Conservation (phyloP, 2,113 vertebrate species). For the Rhinogobius similis region DNA sequence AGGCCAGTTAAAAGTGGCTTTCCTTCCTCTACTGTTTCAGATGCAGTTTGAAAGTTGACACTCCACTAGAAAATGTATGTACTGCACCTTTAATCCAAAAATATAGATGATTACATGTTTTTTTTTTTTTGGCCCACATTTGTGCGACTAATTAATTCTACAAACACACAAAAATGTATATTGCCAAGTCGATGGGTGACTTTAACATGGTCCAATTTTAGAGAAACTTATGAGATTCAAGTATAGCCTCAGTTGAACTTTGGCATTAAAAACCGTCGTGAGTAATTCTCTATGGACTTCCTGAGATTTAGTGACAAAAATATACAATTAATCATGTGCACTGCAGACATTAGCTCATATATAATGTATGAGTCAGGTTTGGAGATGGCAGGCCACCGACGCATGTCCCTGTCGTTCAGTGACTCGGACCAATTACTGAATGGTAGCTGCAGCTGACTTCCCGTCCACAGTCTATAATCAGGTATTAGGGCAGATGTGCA, state of each 20-base stretch:
- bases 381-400: not conserved
- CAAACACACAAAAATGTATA: not conserved
- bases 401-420: conserved; percentile 16
- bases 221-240: too few relatives aligned
- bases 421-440: conserved; percentile 12
- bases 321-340: not conserved
- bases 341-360: not conserved
- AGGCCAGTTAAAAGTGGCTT: too few relatives aligned
- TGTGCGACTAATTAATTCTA: not conserved
- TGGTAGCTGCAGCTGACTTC: conserved; percentile 22
- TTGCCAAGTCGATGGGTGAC: too few relatives aligned
- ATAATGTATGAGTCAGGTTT: not conserved
- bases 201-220: too few relatives aligned
- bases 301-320: not conserved
- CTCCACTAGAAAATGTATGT: too few relatives aligned
- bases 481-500: conserved; percentile 35
- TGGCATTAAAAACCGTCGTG: not conserved
- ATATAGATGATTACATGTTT: too few relatives aligned
- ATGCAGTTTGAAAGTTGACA: too few relatives aligned
- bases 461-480: conserved; percentile 30
- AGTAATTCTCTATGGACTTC: not conserved
- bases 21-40: too few relatives aligned
- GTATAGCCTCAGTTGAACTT: not conserved
- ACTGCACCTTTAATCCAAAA: too few relatives aligned
- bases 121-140: too few relatives aligned